Percentiles rank a stretch among this genome's conserved stretches.
phyloP scores from a whole-genome alignment of 2,113 vertebrate genomes.

The cattle (Bos taurus) region ARS-UCD2.0 NC_037332.1:81907501-81908000 shows the following conservation, averaged over 20 bases:
- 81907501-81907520: constrained; percentile 11
- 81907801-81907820: too few relatives aligned
- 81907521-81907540: background rate
- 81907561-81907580: background rate
- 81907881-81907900: background rate
- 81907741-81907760: background rate
- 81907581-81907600: background rate
- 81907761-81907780: background rate
- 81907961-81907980: background rate
- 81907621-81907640: constrained; percentile 67
- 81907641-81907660: background rate
- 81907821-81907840: background rate
- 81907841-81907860: background rate
- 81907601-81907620: background rate
- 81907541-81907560: too few relatives aligned
- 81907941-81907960: background rate
- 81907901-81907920: background rate
- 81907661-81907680: background rate
- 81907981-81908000: background rate
- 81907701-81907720: background rate
- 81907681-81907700: background rate
- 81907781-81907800: background rate
- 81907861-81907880: background rate
- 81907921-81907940: background rate
- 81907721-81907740: background rate